Conservation (phyloP, 53 echinoderm and acorn worm species). For the Luidia sarsii region DNA sequence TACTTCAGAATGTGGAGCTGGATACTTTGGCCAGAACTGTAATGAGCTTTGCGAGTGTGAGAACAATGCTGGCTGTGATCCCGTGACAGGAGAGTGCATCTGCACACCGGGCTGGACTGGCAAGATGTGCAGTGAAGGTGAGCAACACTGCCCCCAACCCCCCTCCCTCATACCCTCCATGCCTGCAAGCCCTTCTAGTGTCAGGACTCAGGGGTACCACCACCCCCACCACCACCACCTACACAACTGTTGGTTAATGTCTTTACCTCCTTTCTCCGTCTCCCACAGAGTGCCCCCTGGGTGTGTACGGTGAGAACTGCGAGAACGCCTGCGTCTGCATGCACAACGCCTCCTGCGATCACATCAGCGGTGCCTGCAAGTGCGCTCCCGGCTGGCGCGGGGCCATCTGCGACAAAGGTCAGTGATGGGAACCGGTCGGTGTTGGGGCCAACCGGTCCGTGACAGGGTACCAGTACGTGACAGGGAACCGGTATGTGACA, state of each 20-base stretch:
- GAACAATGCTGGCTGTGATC: conserved; percentile 94
- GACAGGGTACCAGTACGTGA: too few relatives aligned
- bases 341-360: conserved; percentile 82
- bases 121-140: conserved; percentile 74
- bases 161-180: neutral
- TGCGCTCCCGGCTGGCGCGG: conserved; percentile 91
- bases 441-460: too few relatives aligned
- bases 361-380: conserved; percentile 84
- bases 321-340: conserved; percentile 87
- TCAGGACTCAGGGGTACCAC: neutral
- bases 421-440: neutral
- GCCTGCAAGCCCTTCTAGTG: too few relatives aligned
- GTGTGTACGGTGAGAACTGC: conserved; percentile 88
- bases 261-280: neutral
- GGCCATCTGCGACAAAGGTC: conserved; percentile 89
- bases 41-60: conserved; percentile 71
- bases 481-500: too few relatives aligned
- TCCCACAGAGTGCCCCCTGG: conserved; percentile 70
- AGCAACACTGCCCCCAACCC: neutral
- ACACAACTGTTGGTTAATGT: neutral
- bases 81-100: conserved; percentile 94
- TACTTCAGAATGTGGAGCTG: conserved; percentile 92
- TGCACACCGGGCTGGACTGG: conserved; percentile 97
- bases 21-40: conserved; percentile 78
- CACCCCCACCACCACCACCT: neutral